Evolutionary conservation across 2,113 vertebrate species (phyloP).

Genomic region (Himantopus leucocephalus): DNA sequence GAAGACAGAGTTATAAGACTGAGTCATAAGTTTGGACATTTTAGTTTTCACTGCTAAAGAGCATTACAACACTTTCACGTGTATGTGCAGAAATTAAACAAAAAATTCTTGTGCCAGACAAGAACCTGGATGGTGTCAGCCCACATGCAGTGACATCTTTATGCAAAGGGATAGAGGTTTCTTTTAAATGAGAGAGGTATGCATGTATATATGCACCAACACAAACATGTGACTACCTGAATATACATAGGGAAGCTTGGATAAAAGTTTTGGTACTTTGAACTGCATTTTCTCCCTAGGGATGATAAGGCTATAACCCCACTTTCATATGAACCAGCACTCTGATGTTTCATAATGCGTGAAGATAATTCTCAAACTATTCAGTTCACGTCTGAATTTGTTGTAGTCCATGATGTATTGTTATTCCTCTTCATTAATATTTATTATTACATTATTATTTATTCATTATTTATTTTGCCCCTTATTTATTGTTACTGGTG

Average conservation of each 20-base stretch:
- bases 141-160: background rate
- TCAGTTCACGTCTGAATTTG: background rate
- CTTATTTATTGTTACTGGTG: background rate
- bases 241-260: background rate
- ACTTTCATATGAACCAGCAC: background rate
- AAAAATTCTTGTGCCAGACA: background rate
- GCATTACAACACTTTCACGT: background rate
- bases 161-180: background rate
- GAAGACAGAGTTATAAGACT: background rate
- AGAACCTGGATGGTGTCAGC: background rate
- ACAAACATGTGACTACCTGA: background rate
- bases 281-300: accelerated
- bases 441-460: background rate
- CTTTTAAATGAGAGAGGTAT: background rate
- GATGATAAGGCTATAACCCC: background rate
- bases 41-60: background rate
- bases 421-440: background rate
- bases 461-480: background rate
- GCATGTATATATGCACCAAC: background rate
- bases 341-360: background rate
- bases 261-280: background rate
- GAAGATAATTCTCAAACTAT: background rate
- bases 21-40: background rate
- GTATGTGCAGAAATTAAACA: background rate
- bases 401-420: background rate